Evolutionary conservation across 2,113 vertebrate genomes (phyloP).

Genomic region (Eretmochelys imbricata): DNA sequence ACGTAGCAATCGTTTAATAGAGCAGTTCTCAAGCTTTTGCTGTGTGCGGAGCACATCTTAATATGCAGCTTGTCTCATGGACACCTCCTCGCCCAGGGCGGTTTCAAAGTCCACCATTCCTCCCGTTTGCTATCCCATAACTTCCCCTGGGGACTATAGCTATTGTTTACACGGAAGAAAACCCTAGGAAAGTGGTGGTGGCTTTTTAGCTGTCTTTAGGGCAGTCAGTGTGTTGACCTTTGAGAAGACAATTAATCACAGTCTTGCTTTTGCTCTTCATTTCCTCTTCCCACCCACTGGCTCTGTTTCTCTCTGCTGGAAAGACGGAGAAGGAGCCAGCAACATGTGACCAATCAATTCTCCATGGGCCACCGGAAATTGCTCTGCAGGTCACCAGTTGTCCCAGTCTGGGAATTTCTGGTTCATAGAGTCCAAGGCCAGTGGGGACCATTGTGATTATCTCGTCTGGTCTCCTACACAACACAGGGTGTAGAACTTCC

Average conservation of each 20-base stretch:
- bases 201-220: background rate
- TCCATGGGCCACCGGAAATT: no score
- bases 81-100: background rate
- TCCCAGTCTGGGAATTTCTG: background rate
- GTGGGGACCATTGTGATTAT: no score
- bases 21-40: background rate
- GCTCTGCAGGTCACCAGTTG: background rate
- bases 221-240: background rate
- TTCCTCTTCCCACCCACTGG: background rate
- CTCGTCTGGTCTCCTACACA: background rate
- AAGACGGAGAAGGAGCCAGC: background rate
- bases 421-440: background rate
- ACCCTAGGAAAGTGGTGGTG: background rate
- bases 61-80: background rate
- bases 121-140: background rate
- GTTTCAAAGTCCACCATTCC: accelerated
- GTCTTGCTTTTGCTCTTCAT: background rate
- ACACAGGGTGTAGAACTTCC: background rate
- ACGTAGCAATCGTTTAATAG: no score
- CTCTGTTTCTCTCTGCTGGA: background rate
- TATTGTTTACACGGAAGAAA: background rate
- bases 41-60: background rate
- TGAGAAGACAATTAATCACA: background rate
- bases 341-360: background rate
- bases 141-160: background rate